Evolutionary conservation across 2,888 invertebrate species (phyloP), one percentile per base, ranked within the genome.

Genomic region (Stegana nigrithorax): DNA sequence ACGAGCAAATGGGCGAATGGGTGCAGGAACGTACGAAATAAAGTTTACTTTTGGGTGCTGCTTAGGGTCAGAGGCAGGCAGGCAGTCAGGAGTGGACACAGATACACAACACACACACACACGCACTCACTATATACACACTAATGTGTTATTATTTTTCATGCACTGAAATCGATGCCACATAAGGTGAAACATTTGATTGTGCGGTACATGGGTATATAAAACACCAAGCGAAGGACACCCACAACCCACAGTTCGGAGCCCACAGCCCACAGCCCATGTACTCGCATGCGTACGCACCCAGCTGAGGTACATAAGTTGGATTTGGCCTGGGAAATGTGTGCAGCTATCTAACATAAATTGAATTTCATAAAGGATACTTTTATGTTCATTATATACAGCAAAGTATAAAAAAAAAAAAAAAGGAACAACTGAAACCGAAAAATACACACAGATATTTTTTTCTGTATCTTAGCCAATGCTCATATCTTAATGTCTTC

Each of bases 291-390:
- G 19, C 42, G 19, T 25, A 39, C 26, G 21, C 12, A 32, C 32
- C n/a, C 12, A 53, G 29, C 32, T 36, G n/a, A 14, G 39, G 39
- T 47, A 23, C 7, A 23, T 47, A n/a, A 47, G 29, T 26, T 36
- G 7, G 36, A 2, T 10, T 1, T 17, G 21, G 10, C 32, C 25
- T 21, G 23, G 23, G 27, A 23, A 60, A 58, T 59, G 62, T 61
- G 62, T 53, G 58, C 26, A 50, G 66, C 67, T 65, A 72, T 68
- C 63, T 65, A 63, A 67, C 67, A 73, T 72, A 72, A 72, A 75
- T 72, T 71, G 70, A 75, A 71, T 75, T 75, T 73, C 72, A 75
- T 75, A 75, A 75, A 75, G 69, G 70, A 73, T 75, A 71, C 69
- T 71, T 71, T 69, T 69, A 69, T 72, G 67, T 67, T 68, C 73